Evolutionary conservation across 2,888 invertebrate species (phyloP), one percentile per base, ranked within the genome.

Genomic region (Aricia artaxerxes): DNA sequence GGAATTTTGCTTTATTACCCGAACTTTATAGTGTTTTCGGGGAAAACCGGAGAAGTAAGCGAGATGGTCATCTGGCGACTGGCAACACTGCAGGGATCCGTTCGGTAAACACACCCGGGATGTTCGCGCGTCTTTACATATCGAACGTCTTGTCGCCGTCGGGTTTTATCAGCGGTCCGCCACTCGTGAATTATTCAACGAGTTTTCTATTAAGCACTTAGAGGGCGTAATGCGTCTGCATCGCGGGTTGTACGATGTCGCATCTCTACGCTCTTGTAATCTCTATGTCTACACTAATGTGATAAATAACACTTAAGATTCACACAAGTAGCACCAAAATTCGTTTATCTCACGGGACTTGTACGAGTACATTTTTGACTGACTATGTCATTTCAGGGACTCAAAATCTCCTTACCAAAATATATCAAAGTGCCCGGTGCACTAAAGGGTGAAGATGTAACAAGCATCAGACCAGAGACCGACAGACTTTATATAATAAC

Each of bases 121-220:
- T 57, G 57, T 57, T 64, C 64, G 24, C 60, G 35, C 77, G 77
- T 89, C 88, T 90, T 89, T 91, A 91, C 90, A 90, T 90, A 91
- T 91, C 90, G 90, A 89, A 87, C 85, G 88, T 87, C 88, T 89
- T 90, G 90, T 90, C 88, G 89, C 88, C 86, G 64, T 69, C 64
- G 31, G 88, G 88, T 92, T 92, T 90, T 92, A 91, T 92, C 91
- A 91, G 88, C 85, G 82, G 87, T 88, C 90, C 89, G 88, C 87
- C 86, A 85, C 87, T 88, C 83, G 88, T 93, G 91, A 91, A 92
- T 92, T 87, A 92, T 92, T 92, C 92, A 93, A 86, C 81, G 86
- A 85, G 85, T 89, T 89, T 90, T 91, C 90, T 91, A 91, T 90
- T 90, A 90, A 89, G 90, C 89, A 91, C 90, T 92, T 90, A 90